A percentile compares a stretch with the other conserved stretches of the same genome.
These are phyloP conservation scores for Calameuta filiformis DNA, from an alignment of 2,888 invertebrate genomes.

Conservation along the genomic window DNA sequence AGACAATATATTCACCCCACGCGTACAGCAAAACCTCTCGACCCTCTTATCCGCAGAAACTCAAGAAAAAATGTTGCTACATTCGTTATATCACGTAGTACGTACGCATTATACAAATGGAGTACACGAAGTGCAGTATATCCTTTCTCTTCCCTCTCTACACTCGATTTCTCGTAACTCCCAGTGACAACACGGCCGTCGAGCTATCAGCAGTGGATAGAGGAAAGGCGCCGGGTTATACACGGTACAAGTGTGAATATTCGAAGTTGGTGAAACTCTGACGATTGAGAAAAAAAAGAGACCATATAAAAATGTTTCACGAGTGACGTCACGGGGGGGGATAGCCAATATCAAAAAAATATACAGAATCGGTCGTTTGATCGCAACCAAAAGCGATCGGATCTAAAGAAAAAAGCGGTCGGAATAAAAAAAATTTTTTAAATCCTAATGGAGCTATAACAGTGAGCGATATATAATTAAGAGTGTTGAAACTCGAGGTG, in stretches of 20 bases:
- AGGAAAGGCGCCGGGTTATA: background rate
- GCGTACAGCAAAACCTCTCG: background rate
- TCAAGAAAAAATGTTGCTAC: background rate
- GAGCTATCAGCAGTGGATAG: background rate
- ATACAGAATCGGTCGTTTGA: background rate
- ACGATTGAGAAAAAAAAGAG: background rate
- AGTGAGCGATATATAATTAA: background rate
- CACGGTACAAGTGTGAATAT: background rate
- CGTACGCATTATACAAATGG: slow-evolving; percentile 6
- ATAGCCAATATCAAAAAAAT: background rate
- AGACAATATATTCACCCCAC: background rate
- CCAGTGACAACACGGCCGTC: background rate
- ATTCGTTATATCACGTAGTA: background rate
- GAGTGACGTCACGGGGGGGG: background rate
- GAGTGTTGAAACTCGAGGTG: background rate
- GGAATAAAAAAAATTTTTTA: background rate
- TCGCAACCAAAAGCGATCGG: background rate
- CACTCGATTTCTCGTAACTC: slow-evolving; percentile 30
- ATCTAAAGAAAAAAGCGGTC: background rate
- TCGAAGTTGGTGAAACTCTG: background rate
- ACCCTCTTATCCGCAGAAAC: background rate
- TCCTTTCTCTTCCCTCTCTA: slow-evolving; percentile 28
- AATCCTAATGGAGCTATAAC: background rate
- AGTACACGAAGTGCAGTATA: slow-evolving; percentile 19
- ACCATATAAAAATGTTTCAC: background rate